Base-by-base conservation (phyloP, 1,140 invertebrate species). In the Anoplophora glabripennis region DNA sequence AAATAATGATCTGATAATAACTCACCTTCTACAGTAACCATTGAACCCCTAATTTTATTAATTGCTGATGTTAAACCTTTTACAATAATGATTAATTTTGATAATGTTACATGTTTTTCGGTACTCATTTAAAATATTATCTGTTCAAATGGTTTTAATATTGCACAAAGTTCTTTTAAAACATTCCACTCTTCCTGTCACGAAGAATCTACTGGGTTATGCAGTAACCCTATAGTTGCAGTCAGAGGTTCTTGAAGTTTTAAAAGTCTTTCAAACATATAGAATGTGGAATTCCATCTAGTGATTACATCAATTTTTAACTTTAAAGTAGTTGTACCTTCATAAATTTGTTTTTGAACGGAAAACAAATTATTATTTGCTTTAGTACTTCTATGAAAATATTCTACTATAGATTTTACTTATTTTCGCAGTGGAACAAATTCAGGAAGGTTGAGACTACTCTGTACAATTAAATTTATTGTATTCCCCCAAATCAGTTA, bases 51-150 rank as follows among this genome's bases (percentile, higher is more conserved):
- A 7, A 34, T 12, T 12, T 41, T 41, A 28, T 5, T 28, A 5
- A 28, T 28, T 2, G 21, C 18, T 28, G 46, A 51, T n/a, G n/a
- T 9, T 58, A 42, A 52, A 10, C 18, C 34, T 44, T 45, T 38
- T 42, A 34, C 14, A 48, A 57, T 11, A 37, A 14, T 15, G 4
- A 69, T 59, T 45, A 63, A 55, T 65, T 72, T 68, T 36, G 67
- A 67, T 5, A 64, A 33, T 0, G 67, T 59, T 3, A 74, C 63
- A 34, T 47, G 47, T 57, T 63, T 62, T 52, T 74, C 69, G 7
- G 55, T 35, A 36, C 66, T 68, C 1, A 73, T 53, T 63, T 73
- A 65, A 2, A 48, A n/a, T 0, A 69, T 73, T 1, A 72, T 60
- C 3, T 71, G 61, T 18, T 73, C 65, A 56, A 75, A 73, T 11